These are phyloP conservation scores for Rhinoptilus africanus DNA, from an alignment of 2,113 vertebrate genomes.

Conservation along the genomic window DNA sequence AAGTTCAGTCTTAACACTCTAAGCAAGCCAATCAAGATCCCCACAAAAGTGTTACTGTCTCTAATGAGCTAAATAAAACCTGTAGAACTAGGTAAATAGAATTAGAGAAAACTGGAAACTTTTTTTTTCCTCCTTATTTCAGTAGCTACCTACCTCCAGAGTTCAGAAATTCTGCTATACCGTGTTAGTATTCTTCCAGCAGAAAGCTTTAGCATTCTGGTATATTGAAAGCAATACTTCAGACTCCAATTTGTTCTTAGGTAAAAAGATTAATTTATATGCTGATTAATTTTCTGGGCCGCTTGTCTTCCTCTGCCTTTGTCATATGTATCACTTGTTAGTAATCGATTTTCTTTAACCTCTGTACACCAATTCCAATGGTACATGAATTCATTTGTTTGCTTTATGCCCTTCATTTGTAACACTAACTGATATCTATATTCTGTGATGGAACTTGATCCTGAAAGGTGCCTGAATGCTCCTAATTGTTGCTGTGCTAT, in stretches of 20 bases:
- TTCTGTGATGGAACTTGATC: not conserved
- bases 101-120: not conserved
- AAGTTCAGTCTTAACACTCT: not conserved
- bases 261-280: slow-evolving; percentile 73
- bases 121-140: not conserved
- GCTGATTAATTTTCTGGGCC: slow-evolving; percentile 64
- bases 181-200: slow-evolving; percentile 1
- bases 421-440: not conserved
- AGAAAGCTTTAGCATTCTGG: slow-evolving; percentile 4
- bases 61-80: not conserved
- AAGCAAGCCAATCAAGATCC: not conserved
- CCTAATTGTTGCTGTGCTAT: not conserved
- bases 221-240: slow-evolving; percentile 45
- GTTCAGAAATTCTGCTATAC: not conserved
- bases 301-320: slow-evolving; percentile 56
- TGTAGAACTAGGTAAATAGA: not conserved
- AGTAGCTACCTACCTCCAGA: not conserved
- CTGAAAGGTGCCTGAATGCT: not conserved
- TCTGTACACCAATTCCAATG: slow-evolving; percentile 39
- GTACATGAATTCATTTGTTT: slow-evolving; percentile 60
- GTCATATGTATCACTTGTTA: slow-evolving; percentile 66
- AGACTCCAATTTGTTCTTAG: slow-evolving; percentile 37
- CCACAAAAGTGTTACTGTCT: not conserved
- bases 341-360: slow-evolving; percentile 71
- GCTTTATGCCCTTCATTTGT: slow-evolving; percentile 43